Conservation (phyloP, 2,888 invertebrate species). For the Zhengitettix transpicula region DNA sequence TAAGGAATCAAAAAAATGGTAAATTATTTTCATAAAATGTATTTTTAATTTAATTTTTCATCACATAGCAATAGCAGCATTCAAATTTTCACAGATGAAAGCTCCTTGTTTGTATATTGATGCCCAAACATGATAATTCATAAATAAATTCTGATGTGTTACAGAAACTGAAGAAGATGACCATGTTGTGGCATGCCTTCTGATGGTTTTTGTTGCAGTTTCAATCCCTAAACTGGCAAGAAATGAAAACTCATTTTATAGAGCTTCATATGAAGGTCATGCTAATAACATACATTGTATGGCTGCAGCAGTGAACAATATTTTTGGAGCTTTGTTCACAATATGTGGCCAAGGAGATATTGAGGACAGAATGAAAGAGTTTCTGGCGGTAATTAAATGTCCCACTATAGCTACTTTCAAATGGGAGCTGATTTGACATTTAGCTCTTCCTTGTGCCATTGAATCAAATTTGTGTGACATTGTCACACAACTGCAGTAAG, state of each 20-base stretch:
- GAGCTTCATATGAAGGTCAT: slow-evolving; percentile 79
- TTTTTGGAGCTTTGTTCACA: slow-evolving; percentile 92
- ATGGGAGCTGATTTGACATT: too few relatives aligned
- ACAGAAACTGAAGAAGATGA: slow-evolving; percentile 79
- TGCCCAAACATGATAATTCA: slow-evolving; percentile 1
- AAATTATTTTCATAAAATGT: slow-evolving; percentile 4
- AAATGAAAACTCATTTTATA: slow-evolving; percentile 75
- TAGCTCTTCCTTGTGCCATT: too few relatives aligned
- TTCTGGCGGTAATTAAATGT: slow-evolving; percentile 35
- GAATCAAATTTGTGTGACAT: too few relatives aligned
- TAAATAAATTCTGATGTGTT: slow-evolving; percentile 8
- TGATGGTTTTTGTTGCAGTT: slow-evolving; percentile 98
- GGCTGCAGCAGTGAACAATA: slow-evolving; percentile 87
- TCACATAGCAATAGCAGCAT: too few relatives aligned
- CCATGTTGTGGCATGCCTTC: slow-evolving; percentile 78
- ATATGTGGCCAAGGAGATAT: slow-evolving; percentile 93
- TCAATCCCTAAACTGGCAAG: slow-evolving; percentile 89
- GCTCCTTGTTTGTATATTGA: too few relatives aligned
- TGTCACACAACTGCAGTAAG: too few relatives aligned
- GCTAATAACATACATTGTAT: slow-evolving; percentile 99
- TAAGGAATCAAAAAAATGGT: slow-evolving; percentile 66
- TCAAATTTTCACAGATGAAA: too few relatives aligned
- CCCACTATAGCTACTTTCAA: too few relatives aligned
- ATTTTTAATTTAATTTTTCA: neutral
- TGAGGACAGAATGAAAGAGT: slow-evolving; percentile 95